Percentiles rank a stretch among this genome's conserved stretches.
These are phyloP conservation scores for Onychomys leucogaster DNA, from an alignment of 2,797 vertebrate genomes.

Conservation along the genomic window DNA sequence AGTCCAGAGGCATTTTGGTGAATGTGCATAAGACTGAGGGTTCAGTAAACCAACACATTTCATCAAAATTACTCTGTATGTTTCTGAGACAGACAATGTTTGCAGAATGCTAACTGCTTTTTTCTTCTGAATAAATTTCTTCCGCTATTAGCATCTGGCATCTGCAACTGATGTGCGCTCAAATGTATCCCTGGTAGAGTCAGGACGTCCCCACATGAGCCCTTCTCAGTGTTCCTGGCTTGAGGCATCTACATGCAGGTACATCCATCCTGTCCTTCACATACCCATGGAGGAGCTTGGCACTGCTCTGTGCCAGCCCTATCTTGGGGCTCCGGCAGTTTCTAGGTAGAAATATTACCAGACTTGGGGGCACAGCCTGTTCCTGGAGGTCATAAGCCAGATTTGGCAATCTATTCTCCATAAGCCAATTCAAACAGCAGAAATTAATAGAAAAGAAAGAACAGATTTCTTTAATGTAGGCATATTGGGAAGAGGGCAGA, in stretches of 20 bases:
- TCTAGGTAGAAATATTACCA: not conserved
- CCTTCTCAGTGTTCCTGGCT: not conserved
- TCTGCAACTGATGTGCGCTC: not conserved
- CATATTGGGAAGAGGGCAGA: not conserved
- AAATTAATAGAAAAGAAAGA: not conserved
- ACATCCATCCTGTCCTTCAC: not conserved
- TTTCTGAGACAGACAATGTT: constrained; percentile 70
- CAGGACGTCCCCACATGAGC: not conserved
- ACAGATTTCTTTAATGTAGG: not conserved
- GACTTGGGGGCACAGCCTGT: not conserved
- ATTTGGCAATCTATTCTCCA: not conserved
- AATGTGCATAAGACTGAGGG: constrained; percentile 65
- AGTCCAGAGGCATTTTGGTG: constrained; percentile 74
- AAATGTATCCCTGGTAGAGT: not conserved
- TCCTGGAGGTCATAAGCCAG: not conserved
- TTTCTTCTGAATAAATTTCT: constrained; percentile 64
- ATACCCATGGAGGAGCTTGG: not conserved
- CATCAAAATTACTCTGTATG: constrained; percentile 64
- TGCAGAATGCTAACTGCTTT: constrained; percentile 65
- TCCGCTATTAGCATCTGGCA: constrained; percentile 24
- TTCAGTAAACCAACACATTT: constrained; percentile 69
- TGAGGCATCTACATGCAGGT: fast-evolving
- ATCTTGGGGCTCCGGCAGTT: too few relatives aligned
- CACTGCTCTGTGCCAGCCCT: not conserved
- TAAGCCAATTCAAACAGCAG: not conserved